Evolutionary conservation across 2,888 invertebrate genomes (phyloP), one percentile per base, ranked within the genome.

Genomic region (Microctonus hyperodae): DNA sequence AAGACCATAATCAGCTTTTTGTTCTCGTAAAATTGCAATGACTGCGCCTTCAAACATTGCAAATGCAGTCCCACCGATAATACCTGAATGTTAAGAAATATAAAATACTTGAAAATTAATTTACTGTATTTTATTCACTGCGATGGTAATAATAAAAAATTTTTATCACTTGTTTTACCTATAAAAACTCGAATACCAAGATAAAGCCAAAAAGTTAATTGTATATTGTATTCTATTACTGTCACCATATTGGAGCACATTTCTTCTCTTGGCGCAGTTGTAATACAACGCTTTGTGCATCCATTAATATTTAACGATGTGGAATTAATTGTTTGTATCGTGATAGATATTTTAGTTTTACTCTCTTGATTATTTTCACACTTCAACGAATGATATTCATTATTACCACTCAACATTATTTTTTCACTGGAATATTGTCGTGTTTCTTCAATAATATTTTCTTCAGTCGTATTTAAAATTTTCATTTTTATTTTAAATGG

Each of bases 1-100:
- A 70, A 92, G 84, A 0, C 92, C 93, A 75, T 92, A 92, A 84
- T 92, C 92, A 0, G 92, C 92, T 73, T 90, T 88, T 76, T 92
- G 91, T 75, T 92, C 91, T 67, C 91, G 85, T 66, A 92, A 85
- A 74, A 92, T 91, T 5, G 92, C 90, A 67, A 93, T 91, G 2
- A 91, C 92, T 0, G 92, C 93, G 1, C 92, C 91, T 83, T 92
- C 92, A 79, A 92, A 92, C 91, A 93, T 92, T 28, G 92, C 91
- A 79, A 91, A 92, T 0, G 91, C 89, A 1, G 92, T 92, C 0
- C 92, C 91, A 48, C 91, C 88, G 67, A 92, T 90, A 67, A 91
- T 90, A 22, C 90, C 90, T 76, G 88, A 85, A 75, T 88, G 13
- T n/a, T 11, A 23, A n/a, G 4, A 51, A 16, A 7, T 22, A 28